phyloP scores from a whole-genome alignment of 1,140 invertebrate species.

The Vanessa atalanta region DNA sequence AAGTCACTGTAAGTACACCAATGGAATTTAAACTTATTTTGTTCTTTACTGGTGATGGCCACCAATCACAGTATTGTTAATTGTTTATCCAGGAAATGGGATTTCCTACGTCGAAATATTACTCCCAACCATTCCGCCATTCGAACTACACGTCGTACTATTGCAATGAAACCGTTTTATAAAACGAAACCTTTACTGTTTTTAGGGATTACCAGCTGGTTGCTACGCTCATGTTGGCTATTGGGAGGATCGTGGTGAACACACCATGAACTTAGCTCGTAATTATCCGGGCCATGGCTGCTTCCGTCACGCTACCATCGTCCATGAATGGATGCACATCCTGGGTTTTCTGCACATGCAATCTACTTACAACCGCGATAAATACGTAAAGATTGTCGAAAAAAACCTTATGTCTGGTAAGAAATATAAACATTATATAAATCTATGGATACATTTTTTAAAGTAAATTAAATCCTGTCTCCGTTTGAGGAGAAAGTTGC shows the following conservation, averaged over 20 bases:
- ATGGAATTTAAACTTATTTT: not conserved
- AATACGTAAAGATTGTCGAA: constrained; percentile 85
- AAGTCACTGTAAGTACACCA: constrained; percentile 61
- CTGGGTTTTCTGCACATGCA: constrained; percentile 89
- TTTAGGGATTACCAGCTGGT: constrained; percentile 69
- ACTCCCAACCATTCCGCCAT: not conserved
- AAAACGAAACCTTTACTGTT: not conserved
- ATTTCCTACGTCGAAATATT: no score
- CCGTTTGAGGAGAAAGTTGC: no score
- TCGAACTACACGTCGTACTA: no score
- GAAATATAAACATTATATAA: constrained; percentile 4
- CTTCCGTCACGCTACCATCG: constrained; percentile 79
- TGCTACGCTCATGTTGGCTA: constrained; percentile 80
- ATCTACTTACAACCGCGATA: constrained; percentile 85
- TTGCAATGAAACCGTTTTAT: no score
- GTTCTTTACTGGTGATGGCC: not conserved
- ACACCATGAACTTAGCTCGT: constrained; percentile 77
- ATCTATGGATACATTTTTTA: no score
- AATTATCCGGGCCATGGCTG: constrained; percentile 74
- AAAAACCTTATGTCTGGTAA: constrained; percentile 83
- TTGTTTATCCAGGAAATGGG: no score
- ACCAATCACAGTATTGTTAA: no score
- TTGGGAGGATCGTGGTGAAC: constrained; percentile 56
- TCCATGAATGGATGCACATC: constrained; percentile 87
- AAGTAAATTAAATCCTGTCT: no score